Conservation (phyloP, 35 echinoderm and acorn worm species). For the Apostichopus californicus region DNA sequence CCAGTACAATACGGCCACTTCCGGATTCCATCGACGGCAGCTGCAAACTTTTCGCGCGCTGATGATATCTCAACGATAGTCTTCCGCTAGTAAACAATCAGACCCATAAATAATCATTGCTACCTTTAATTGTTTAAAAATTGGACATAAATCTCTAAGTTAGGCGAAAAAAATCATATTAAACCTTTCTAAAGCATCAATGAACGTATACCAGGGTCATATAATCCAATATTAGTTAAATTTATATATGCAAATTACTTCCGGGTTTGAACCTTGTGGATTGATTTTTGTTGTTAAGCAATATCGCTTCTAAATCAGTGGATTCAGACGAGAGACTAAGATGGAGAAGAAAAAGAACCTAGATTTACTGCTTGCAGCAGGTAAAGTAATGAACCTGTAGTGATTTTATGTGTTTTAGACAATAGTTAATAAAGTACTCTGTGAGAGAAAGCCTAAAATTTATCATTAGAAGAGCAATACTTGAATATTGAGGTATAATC, state of each 20-base stretch:
- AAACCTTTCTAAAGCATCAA: background rate
- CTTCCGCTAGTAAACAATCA: slow-evolving; percentile 25
- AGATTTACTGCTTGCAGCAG: slow-evolving; percentile 85
- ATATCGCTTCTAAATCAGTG: background rate
- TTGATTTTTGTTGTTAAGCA: slow-evolving; percentile 52
- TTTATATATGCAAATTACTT: slow-evolving; percentile 83
- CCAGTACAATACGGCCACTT: background rate
- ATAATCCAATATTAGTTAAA: background rate
- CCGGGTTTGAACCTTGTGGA: slow-evolving; percentile 63
- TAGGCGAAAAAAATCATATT: background rate
- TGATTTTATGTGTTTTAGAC: background rate
- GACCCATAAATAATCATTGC: background rate
- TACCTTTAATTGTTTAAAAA: background rate
- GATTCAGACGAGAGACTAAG: too few species aligned
- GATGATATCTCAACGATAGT: background rate
- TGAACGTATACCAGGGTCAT: background rate
- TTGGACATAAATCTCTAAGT: background rate
- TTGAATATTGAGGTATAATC: background rate
- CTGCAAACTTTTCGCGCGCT: slow-evolving; percentile 36
- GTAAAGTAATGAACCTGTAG: slow-evolving; percentile 49
- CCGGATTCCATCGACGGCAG: slow-evolving; percentile 36
- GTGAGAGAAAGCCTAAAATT: background rate
- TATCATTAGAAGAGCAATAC: background rate
- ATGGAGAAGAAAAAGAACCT: slow-evolving; percentile 70
- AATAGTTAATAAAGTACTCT: background rate